These are phyloP conservation scores for Macropus fuliginosus DNA, from an alignment of 2,797 vertebrate genomes.

Conservation along the genomic window DNA sequence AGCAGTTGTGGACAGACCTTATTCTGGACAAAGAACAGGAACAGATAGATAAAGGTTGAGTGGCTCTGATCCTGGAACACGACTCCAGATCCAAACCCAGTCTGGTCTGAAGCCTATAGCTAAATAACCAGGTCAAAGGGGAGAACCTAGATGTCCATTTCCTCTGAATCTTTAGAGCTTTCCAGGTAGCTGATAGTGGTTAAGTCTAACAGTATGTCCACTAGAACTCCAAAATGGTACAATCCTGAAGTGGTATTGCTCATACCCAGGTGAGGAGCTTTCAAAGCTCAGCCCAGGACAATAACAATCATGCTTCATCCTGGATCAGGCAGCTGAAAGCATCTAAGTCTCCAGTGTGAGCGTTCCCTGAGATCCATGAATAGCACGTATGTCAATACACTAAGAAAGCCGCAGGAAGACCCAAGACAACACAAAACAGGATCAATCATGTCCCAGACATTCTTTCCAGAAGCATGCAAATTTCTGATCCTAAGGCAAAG, in stretches of 20 bases:
- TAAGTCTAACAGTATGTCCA: neutral
- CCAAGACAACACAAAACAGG: neutral
- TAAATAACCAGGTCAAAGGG: neutral
- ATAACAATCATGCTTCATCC: neutral
- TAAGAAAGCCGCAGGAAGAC: neutral
- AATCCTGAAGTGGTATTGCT: neutral
- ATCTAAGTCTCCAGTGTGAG: neutral
- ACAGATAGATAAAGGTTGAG: neutral
- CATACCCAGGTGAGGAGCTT: neutral
- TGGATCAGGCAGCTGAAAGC: neutral
- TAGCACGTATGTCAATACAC: neutral
- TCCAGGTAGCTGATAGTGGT: neutral
- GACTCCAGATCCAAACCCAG: neutral
- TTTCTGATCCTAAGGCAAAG: neutral
- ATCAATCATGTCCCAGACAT: neutral
- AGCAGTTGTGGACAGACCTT: neutral
- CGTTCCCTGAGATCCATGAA: neutral
- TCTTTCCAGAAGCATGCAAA: neutral
- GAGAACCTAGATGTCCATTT: neutral
- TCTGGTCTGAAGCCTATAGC: neutral
- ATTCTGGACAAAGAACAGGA: no score
- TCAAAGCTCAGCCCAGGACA: neutral
- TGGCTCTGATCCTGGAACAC: neutral
- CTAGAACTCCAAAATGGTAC: neutral
- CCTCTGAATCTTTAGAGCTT: neutral